phyloP scores from a whole-genome alignment of 2,888 invertebrate genomes.

The Smittia sp. region DNA sequence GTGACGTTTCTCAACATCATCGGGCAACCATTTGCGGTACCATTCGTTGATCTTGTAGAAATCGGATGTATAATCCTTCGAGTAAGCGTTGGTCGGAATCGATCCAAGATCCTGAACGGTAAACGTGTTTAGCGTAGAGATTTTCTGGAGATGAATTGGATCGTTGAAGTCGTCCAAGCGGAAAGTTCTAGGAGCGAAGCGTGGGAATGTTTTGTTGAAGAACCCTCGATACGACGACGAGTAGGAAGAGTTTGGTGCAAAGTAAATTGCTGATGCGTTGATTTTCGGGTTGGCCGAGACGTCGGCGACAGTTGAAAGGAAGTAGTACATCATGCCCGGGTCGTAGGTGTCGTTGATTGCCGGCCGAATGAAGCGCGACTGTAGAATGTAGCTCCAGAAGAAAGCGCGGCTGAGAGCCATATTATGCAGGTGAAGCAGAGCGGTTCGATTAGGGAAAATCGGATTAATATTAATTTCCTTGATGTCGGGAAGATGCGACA shows the following conservation, averaged over 20 bases:
- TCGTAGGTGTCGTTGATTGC: constrained; percentile 91
- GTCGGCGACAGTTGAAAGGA: constrained; percentile 91
- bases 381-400: constrained; percentile 92
- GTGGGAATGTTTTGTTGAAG: constrained; percentile 91
- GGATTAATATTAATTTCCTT: constrained; percentile 93
- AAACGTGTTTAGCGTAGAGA: constrained; percentile 92
- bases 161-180: constrained; percentile 92
- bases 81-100: constrained; percentile 71
- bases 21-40: constrained; percentile 90
- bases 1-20: constrained; percentile 74
- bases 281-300: constrained; percentile 89
- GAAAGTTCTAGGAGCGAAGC: constrained; percentile 91
- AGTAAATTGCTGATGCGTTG: constrained; percentile 91
- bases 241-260: constrained; percentile 90
- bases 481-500: constrained; percentile 89
- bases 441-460: constrained; percentile 90
- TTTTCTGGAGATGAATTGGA: constrained; percentile 90
- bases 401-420: constrained; percentile 95
- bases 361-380: constrained; percentile 84
- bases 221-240: constrained; percentile 92
- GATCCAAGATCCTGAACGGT: constrained; percentile 82
- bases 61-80: constrained; percentile 86
- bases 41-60: constrained; percentile 91
- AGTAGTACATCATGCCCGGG: constrained; percentile 98
- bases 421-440: constrained; percentile 88